A percentile compares a stretch with the other conserved stretches of the same genome.
Conservation (phyloP, 2,113 vertebrate genomes). For the human region GRCh38 chr18:76318501-76319000, state of each 20-base stretch:
- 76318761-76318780: constrained; percentile 44
- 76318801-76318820: constrained; percentile 35
- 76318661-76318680: constrained; percentile 62
- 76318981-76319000: not conserved
- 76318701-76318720: not conserved
- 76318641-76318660: constrained; percentile 57
- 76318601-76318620: constrained; percentile 70
- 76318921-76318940: not conserved
- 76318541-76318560: constrained; percentile 72
- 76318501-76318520: constrained; percentile 64
- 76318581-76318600: not conserved
- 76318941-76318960: not conserved
- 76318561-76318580: constrained; percentile 68
- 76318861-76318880: not conserved
- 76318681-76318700: constrained; percentile 35
- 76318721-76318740: constrained; percentile 34
- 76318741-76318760: constrained; percentile 45
- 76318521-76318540: constrained; percentile 67
- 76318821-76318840: not conserved
- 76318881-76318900: constrained; percentile 17
- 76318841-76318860: not conserved
- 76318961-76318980: not conserved
- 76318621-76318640: constrained; percentile 67
- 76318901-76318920: not conserved
- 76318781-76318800: constrained; percentile 70